Conservation (phyloP, 2,797 vertebrate genomes). For the Aphelocoma californica region DNA sequence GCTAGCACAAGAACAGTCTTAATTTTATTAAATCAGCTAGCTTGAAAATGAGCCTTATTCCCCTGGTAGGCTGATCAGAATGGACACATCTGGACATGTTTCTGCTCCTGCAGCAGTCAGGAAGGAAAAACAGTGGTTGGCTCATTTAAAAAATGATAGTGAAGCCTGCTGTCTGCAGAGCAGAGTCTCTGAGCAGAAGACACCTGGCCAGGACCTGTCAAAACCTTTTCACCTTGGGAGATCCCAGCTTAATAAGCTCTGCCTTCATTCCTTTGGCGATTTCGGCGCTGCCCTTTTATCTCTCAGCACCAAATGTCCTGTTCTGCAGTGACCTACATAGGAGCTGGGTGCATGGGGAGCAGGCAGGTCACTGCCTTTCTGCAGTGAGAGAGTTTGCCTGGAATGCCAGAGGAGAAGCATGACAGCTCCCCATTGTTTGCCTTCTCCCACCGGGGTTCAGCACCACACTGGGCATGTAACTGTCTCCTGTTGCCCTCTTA, state of each 20-base stretch:
- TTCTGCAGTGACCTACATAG: slow-evolving; percentile 13
- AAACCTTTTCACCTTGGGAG: not conserved
- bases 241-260: not conserved
- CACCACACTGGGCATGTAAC: not conserved
- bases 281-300: not conserved
- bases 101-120: not conserved
- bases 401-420: not conserved
- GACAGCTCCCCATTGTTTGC: not conserved
- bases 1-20: not conserved
- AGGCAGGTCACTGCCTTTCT: not conserved
- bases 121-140: not conserved
- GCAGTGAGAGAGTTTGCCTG: not conserved
- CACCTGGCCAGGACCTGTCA: not conserved
- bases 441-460: not conserved
- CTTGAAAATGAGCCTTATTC: not conserved
- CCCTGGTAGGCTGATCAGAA: not conserved
- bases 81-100: not conserved
- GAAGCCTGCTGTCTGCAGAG: not conserved
- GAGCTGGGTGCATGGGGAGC: not conserved
- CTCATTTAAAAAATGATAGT: not conserved
- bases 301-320: not conserved
- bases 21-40: not conserved
- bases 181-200: not conserved
- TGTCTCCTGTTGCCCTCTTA: not conserved
- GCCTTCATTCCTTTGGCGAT: not conserved